Conservation (phyloP, 2,888 invertebrate genomes). For the Leptinotarsa tumamoca region DNA sequence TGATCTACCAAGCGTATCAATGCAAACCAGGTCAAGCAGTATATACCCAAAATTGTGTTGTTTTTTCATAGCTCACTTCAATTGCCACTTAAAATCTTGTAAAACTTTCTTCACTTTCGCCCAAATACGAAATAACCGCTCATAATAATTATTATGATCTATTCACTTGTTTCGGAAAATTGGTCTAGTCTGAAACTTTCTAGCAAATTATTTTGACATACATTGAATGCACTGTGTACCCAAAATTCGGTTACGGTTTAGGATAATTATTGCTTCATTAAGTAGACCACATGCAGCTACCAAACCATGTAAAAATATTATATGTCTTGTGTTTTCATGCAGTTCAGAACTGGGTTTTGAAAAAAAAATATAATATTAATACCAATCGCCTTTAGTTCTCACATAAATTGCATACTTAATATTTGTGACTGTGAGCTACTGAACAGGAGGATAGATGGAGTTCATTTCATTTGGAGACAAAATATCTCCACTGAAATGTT, state of each 20-base stretch:
- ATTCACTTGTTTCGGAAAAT: slow-evolving; percentile 9
- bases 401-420: no score
- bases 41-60: slow-evolving; percentile 13
- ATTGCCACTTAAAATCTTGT: slow-evolving; percentile 25
- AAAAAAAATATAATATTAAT: no score
- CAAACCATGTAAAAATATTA: no score
- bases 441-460: no score
- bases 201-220: slow-evolving; percentile 5
- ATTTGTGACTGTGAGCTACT: no score
- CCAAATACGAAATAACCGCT: slow-evolving; percentile 26
- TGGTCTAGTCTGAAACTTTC: background rate
- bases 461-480: no score
- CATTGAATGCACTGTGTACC: background rate
- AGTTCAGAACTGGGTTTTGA: no score
- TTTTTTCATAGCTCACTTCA: slow-evolving; percentile 25
- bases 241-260: background rate
- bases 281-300: background rate
- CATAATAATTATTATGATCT: slow-evolving; percentile 5
- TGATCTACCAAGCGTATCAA: slow-evolving; percentile 24
- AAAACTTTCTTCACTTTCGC: slow-evolving; percentile 40
- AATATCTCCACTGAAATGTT: no score
- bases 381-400: no score
- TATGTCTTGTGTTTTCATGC: no score
- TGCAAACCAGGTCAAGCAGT: slow-evolving; percentile 31
- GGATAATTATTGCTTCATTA: slow-evolving; percentile 1